Base-by-base conservation (phyloP, 2,797 vertebrate species). In the Pseudochirops cupreus region DNA sequence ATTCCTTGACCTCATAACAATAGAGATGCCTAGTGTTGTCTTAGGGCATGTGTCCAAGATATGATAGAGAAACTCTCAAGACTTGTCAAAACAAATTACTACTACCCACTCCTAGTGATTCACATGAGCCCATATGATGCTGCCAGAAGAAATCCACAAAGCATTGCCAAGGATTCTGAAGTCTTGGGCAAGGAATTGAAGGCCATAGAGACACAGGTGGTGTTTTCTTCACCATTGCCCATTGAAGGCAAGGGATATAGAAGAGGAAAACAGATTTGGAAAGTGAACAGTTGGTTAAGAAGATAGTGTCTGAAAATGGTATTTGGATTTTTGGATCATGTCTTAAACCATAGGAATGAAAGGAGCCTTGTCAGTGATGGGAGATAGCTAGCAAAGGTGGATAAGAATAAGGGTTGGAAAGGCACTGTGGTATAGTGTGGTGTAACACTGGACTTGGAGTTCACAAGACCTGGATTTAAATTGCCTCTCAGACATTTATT, bases 251-350 rank as follows among this genome's bases (percentile, higher is more conserved):
- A 82, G n/a, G 67, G n/a, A 82, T 39, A n/a, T 10, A 82, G n/a
- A 82, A 82, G 67, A 82, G 39, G 62, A 82, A 67, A 82, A 82
- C 67, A 82, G n/a, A 82, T 82, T 82, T 82, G 67, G n/a, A 82
- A 82, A 82, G 7, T 46, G 67, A 82, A 82, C 67, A 46, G n/a
- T 82, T 82, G 67, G 67, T 82, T 82, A 46, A 24, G n/a, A 82
- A 82, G 67, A 74, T 82, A 46, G n/a, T 46, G 67, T 82, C 67
- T 82, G 18, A 82, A 82, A 82, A 82, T 82, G 67, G 67, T 46
- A 39, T 82, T 82, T 82, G 67, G 67, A 82, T 82, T 82, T 82
- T 82, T 39, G 67, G 67, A 82, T 82, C 67, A 24, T 46, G n/a
- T 6, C 67, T 46, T 82, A 82, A 46, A 82, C 10, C 39, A 46